phyloP scores from a whole-genome alignment of 1,140 invertebrate genomes.

The Cherax destructor region DNA sequence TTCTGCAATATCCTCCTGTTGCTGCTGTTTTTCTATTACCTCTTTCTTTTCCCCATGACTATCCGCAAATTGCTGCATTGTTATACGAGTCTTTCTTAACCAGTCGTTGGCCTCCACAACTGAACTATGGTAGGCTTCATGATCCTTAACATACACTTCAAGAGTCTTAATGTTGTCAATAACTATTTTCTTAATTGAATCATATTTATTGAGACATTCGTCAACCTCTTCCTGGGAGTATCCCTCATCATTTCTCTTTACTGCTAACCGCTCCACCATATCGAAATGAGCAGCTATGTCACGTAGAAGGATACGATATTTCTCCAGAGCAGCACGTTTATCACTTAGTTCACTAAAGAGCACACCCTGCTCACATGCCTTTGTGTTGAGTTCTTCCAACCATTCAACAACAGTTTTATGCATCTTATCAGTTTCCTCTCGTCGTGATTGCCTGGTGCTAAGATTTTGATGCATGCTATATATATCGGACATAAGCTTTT shows the following conservation, averaged over 20 bases:
- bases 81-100: conserved; percentile 88
- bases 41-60: conserved; percentile 88
- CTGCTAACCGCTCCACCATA: conserved; percentile 79
- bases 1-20: conserved; percentile 82
- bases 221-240: conserved; percentile 79
- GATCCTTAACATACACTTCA: conserved; percentile 88
- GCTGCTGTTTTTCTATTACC: conserved; percentile 84
- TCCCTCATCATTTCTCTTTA: conserved; percentile 73
- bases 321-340: conserved; percentile 90
- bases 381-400: conserved; percentile 90
- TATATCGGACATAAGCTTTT: conserved; percentile 87
- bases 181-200: conserved; percentile 79
- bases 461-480: conserved; percentile 68
- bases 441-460: conserved; percentile 62
- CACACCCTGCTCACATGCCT: conserved; percentile 80
- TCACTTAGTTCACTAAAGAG: conserved; percentile 90
- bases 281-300: conserved; percentile 87
- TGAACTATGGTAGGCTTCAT: conserved; percentile 89
- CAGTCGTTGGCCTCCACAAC: conserved; percentile 90
- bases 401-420: conserved; percentile 83
- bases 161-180: conserved; percentile 78
- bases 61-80: conserved; percentile 89
- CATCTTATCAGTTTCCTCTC: conserved; percentile 80
- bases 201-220: conserved; percentile 83
- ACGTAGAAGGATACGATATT: conserved; percentile 82